Conservation (phyloP, 2,888 invertebrate species). For the Thalpophila matura region DNA sequence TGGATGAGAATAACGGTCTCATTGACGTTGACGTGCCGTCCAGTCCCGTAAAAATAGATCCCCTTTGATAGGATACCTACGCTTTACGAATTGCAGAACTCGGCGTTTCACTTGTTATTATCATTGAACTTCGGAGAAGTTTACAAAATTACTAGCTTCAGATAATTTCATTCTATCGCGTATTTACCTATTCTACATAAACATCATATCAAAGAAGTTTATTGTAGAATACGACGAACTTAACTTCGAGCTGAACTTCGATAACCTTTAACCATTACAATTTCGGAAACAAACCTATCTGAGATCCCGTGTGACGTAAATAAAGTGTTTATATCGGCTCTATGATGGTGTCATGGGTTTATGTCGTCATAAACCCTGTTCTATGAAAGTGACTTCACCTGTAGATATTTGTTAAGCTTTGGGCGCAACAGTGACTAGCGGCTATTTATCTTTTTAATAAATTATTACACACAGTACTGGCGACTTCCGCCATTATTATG, state of each 20-base stretch:
- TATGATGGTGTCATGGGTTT: slow-evolving; percentile 59
- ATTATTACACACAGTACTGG: slow-evolving; percentile 2
- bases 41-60: too few species aligned
- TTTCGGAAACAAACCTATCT: slow-evolving; percentile 54
- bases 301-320: slow-evolving; percentile 43
- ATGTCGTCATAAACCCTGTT: slow-evolving; percentile 66
- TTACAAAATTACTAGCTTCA: too few species aligned
- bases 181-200: not conserved
- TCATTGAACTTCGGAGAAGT: too few species aligned
- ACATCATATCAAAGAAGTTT: slow-evolving; percentile 14
- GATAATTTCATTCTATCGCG: not conserved
- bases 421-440: slow-evolving; percentile 14
- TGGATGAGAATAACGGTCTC: too few species aligned
- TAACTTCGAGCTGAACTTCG: slow-evolving; percentile 7
- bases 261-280: slow-evolving; percentile 32
- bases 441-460: slow-evolving; percentile 14
- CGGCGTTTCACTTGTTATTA: too few species aligned
- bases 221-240: slow-evolving; percentile 1
- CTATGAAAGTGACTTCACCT: slow-evolving; percentile 58
- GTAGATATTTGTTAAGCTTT: slow-evolving; percentile 52
- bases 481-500: not conserved
- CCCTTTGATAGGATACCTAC: too few species aligned
- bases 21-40: too few species aligned
- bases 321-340: slow-evolving; percentile 45
- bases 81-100: too few species aligned